A percentile compares a stretch with the other conserved stretches of the same genome.
phyloP scores from a whole-genome alignment of 1,140 invertebrate species.

The Lepidurus apus region DNA sequence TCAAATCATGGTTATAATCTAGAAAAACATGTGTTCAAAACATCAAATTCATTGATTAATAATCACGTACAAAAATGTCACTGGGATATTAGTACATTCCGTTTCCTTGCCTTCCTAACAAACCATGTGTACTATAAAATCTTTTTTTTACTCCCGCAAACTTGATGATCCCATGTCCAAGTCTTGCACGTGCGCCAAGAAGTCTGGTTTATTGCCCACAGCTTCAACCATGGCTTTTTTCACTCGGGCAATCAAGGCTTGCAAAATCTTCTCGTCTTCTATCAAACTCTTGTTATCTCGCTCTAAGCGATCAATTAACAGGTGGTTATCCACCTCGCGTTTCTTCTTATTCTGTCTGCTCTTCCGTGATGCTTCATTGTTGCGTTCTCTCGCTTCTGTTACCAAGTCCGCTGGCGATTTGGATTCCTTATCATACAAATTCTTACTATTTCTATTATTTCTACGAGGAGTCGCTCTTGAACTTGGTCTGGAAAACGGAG shows the following conservation, averaged over 20 bases:
- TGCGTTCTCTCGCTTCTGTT: background rate
- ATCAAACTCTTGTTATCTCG: background rate
- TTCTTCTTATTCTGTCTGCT: conserved; percentile 22
- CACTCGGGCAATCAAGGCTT: background rate
- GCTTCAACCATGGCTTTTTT: conserved; percentile 9
- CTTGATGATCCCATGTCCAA: background rate
- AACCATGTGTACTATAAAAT: too few species aligned
- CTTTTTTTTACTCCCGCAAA: background rate
- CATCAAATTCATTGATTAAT: too few species aligned
- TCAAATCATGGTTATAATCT: too few species aligned
- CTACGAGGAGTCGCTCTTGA: background rate
- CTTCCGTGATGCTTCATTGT: conserved; percentile 31
- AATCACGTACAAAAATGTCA: too few species aligned
- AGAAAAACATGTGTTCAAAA: too few species aligned
- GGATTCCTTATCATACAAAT: background rate
- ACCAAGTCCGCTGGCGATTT: conserved; percentile 3
- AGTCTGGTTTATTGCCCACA: background rate
- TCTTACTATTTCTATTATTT: background rate
- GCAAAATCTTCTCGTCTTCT: background rate
- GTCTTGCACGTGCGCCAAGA: background rate
- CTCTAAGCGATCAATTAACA: background rate
- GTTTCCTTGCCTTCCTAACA: too few species aligned
- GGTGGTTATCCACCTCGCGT: background rate
- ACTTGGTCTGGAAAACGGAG: background rate
- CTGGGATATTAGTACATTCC: too few species aligned